A percentile compares a stretch with the other conserved stretches of the same genome.
Conservation (phyloP, 2,113 vertebrate species). For the Corythaeola cristata region DNA sequence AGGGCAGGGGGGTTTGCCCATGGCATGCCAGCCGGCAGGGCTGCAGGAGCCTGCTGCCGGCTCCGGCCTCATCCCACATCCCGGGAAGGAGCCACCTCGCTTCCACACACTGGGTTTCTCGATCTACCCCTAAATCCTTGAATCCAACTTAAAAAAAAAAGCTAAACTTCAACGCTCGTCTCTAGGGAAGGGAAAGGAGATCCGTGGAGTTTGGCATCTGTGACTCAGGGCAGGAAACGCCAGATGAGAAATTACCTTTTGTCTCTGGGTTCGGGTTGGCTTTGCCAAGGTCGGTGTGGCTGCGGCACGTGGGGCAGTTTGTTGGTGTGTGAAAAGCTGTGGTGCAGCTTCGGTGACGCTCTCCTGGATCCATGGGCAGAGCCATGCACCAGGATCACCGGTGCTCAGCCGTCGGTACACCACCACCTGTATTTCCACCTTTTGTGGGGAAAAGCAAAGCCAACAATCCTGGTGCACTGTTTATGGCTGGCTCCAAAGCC, state of each 20-base stretch:
- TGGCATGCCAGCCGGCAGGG: neutral
- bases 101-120: rapidly evolving
- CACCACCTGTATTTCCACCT: neutral
- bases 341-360: neutral
- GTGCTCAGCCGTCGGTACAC: neutral
- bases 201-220: neutral
- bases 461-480: neutral
- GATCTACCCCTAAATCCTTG: neutral
- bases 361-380: rapidly evolving
- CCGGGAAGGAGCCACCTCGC: rapidly evolving
- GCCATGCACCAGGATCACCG: neutral
- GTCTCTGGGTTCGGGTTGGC: neutral
- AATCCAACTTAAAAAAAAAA: neutral
- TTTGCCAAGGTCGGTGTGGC: rapidly evolving
- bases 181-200: neutral
- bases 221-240: neutral
- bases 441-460: neutral
- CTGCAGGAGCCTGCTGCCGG: neutral
- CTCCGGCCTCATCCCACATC: neutral
- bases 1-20: rapidly evolving
- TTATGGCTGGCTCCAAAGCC: neutral
- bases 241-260: neutral
- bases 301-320: rapidly evolving
- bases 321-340: rapidly evolving
- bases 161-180: rapidly evolving